Conservation (phyloP, 1,140 invertebrate species). For the Cepaea nemoralis region DNA sequence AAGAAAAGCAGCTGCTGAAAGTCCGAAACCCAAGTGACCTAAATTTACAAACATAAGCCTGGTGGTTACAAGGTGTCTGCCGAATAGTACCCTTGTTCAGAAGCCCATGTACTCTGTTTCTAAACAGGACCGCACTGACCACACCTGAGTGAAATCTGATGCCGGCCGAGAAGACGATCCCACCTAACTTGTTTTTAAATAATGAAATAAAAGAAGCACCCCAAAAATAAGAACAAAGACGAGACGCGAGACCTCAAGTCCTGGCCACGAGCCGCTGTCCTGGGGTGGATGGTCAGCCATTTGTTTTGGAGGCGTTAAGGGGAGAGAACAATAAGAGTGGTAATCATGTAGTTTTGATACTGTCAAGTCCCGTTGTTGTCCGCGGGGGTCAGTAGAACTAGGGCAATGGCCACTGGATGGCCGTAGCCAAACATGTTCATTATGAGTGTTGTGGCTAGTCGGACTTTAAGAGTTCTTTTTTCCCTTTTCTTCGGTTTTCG, state of each 20-base stretch:
- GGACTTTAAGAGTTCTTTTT: too few species aligned
- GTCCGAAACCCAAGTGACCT: too few species aligned
- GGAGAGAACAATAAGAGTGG: background rate
- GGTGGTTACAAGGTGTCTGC: too few species aligned
- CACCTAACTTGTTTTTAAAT: slow-evolving; percentile 12
- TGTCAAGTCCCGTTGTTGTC: background rate
- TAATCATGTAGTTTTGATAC: background rate
- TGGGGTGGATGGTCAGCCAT: background rate
- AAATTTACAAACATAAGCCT: too few species aligned
- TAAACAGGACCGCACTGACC: background rate
- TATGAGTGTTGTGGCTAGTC: background rate
- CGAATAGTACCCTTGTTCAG: too few species aligned
- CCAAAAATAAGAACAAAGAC: background rate
- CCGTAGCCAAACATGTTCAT: background rate
- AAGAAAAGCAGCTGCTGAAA: too few species aligned
- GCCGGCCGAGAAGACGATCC: background rate
- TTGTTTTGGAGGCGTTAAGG: background rate
- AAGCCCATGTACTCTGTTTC: too few species aligned
- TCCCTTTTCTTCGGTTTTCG: background rate
- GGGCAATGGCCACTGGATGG: slow-evolving; percentile 1
- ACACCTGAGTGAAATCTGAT: background rate
- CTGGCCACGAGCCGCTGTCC: background rate
- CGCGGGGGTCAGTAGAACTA: background rate
- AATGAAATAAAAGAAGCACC: background rate
- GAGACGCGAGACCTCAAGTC: background rate